Conservation (phyloP, 2,888 invertebrate species). For the Merodon equestris region DNA sequence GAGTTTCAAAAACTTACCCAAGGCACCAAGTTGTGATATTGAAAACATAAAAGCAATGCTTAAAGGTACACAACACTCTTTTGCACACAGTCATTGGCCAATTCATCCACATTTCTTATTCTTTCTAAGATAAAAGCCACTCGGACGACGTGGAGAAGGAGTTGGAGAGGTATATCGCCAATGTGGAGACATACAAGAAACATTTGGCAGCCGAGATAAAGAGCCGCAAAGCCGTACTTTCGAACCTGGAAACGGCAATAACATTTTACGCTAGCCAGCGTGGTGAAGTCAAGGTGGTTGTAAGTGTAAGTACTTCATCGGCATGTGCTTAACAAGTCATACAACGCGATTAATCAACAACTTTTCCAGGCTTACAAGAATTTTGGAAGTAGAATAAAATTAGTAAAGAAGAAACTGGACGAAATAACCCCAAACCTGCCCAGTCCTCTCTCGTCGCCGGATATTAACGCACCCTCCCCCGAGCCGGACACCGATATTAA, state of each 20-base stretch:
- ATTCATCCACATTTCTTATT: not conserved
- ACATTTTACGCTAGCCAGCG: slow-evolving; percentile 93
- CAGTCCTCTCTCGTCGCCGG: slow-evolving; percentile 82
- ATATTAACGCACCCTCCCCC: slow-evolving; percentile 86
- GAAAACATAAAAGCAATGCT: slow-evolving; percentile 88
- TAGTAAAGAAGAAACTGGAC: slow-evolving; percentile 90
- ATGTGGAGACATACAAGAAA: slow-evolving; percentile 89
- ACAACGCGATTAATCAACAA: not conserved
- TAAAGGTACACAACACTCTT: slow-evolving; percentile 82
- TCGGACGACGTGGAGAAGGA: slow-evolving; percentile 93
- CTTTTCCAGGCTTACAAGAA: slow-evolving; percentile 92
- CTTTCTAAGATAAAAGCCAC: slow-evolving; percentile 85
- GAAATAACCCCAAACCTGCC: slow-evolving; percentile 87
- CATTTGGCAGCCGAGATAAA: slow-evolving; percentile 90
- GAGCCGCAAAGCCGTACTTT: slow-evolving; percentile 87
- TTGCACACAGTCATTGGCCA: slow-evolving; percentile 45
- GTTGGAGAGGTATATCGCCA: slow-evolving; percentile 88
- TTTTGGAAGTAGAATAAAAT: slow-evolving; percentile 92
- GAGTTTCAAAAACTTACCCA: slow-evolving; percentile 81
- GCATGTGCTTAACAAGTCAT: not conserved
- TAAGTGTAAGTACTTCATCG: slow-evolving; percentile 86
- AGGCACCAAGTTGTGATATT: slow-evolving; percentile 83
- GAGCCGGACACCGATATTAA: slow-evolving; percentile 91
- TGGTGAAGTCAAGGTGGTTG: slow-evolving; percentile 96
- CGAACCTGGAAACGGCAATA: slow-evolving; percentile 88